Evolutionary conservation across 2,113 vertebrate genomes (phyloP).

Genomic region (Atractosteus spatula): DNA sequence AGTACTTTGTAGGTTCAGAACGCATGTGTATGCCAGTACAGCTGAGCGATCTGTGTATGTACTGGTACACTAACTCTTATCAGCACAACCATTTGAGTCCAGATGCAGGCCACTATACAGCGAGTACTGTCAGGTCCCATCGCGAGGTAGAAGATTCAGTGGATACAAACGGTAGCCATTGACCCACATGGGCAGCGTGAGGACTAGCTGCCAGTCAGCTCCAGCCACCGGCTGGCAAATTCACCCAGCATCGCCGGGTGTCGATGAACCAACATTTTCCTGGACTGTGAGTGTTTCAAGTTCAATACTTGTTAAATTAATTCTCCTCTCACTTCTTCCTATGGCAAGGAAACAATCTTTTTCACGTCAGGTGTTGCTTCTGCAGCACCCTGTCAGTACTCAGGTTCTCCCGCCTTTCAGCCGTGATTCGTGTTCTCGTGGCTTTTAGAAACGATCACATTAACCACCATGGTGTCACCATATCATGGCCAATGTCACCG

Average conservation of each 20-base stretch:
- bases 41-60: not conserved
- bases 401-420: not conserved
- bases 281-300: constrained; percentile 39
- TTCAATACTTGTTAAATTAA: constrained; percentile 37
- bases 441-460: too few species aligned
- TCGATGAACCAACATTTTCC: constrained; percentile 62
- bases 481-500: too few species aligned
- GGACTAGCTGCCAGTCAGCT: constrained; percentile 48
- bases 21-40: constrained; percentile 16
- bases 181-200: constrained; percentile 46
- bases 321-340: constrained; percentile 33
- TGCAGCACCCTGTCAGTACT: not conserved
- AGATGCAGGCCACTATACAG: constrained; percentile 42
- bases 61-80: not conserved
- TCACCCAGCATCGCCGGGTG: constrained; percentile 43
- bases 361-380: constrained; percentile 26
- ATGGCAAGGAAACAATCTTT: constrained; percentile 48
- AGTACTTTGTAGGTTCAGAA: constrained; percentile 5
- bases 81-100: constrained; percentile 13
- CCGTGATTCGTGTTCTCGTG: not conserved
- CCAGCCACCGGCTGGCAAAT: constrained; percentile 43
- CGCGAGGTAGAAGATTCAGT: constrained; percentile 69
- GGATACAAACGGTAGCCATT: constrained; percentile 46
- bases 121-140: constrained; percentile 36
- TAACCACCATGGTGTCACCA: too few species aligned